Conservation (phyloP, 2,888 invertebrate genomes). For the Xestobium rufovillosum region DNA sequence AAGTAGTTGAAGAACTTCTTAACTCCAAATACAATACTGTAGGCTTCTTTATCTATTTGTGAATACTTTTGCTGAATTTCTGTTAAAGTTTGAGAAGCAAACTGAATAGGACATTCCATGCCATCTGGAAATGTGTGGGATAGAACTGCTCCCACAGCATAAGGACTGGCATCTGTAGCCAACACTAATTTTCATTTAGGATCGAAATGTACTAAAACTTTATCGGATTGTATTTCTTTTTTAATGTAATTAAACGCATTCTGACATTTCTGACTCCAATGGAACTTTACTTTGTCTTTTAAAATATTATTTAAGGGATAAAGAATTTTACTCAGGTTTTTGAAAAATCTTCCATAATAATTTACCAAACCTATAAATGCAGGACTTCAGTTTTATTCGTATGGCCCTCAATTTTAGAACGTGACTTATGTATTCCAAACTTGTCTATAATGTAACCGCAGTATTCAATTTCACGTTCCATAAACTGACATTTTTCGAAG, state of each 20-base stretch:
- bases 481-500: neutral
- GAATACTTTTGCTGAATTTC: too few species aligned
- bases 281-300: neutral
- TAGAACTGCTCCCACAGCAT: neutral
- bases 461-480: neutral
- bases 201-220: slow-evolving; percentile 18
- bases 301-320: slow-evolving; percentile 20
- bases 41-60: neutral
- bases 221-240: slow-evolving; percentile 18
- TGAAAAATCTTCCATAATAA: slow-evolving; percentile 31
- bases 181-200: neutral
- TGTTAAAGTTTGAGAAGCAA: too few species aligned
- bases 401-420: slow-evolving; percentile 17
- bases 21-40: too few species aligned
- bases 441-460: neutral
- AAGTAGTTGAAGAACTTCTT: too few species aligned
- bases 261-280: slow-evolving; percentile 14
- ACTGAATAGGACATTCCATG: neutral
- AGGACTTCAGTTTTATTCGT: slow-evolving; percentile 25
- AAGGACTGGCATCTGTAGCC: neutral
- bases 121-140: neutral
- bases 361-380: slow-evolving; percentile 29
- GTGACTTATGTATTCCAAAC: neutral
- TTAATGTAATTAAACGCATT: slow-evolving; percentile 23
- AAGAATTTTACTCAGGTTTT: slow-evolving; percentile 27